Base-by-base conservation (phyloP, 2,888 invertebrate genomes). In the Pristionchus arcanus region DNA sequence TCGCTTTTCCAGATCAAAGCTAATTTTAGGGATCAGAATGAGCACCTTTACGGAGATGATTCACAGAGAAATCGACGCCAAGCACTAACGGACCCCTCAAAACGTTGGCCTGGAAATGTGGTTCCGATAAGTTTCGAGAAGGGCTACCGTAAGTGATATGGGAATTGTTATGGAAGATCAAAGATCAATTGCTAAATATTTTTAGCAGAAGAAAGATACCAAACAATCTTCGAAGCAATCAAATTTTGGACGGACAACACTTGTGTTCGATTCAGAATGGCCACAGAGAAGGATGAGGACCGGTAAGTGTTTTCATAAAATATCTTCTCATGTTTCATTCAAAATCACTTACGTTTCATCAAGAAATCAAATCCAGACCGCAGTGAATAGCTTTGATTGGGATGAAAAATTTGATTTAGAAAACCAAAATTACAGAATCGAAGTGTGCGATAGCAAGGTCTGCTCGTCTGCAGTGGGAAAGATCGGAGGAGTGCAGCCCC, bases 241-340 rank as follows among this genome's bases (percentile, higher is more conserved):
- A 68, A 42, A 15, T 87, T 87, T 42, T 87, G 87, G 87, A 68
- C 63, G 13, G 66, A 87, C 19, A 66, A 68, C 21, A 87, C 87
- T 2, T 87, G 87, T n/a, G n/a, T 87, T n/a, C 66, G 68, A n/a
- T 87, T 87, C 87, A 42, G 28, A 34, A 19, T 28, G 31, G 68
- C 87, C 15, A 34, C 16, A 15, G 68, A 2, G 4, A 68, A 42
- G 4, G 68, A 66, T 19, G 63, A 1, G 42, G 63, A 68, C 28
- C 13, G 31, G 49, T 83, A 9, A 83, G 74, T 77, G 28, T 53
- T 55, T 49, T 25, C 53, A 9, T 9, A 7, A 7, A 11, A 49
- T 42, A 9, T 49, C 5, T 49, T 49, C 42, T 49, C 11, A n/a
- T 9, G 13, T 49, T 49, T 49, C 9, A 49, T 49, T 49, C 42